These are phyloP conservation scores for Drosophila fungiperda DNA, from an alignment of 2,888 invertebrate species.

Conservation along the genomic window DNA sequence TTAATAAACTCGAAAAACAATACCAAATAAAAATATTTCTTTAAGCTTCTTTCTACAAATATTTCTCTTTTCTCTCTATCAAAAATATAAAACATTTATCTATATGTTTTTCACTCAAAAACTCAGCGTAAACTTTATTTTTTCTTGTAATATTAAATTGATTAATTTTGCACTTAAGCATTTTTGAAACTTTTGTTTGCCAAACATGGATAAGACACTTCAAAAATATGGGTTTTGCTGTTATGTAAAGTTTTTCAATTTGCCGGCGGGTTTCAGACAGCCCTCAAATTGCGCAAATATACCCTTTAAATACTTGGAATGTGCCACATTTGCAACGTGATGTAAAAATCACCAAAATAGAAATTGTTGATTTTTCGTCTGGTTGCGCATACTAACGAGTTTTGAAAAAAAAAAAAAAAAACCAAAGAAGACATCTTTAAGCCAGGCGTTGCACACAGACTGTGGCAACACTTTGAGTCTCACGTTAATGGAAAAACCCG, in stretches of 20 bases:
- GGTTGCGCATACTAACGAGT: constrained; percentile 80
- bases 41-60: neutral
- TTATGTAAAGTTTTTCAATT: neutral
- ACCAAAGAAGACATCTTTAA: constrained; percentile 39
- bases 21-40: neutral
- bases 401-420: constrained; percentile 26
- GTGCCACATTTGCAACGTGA: constrained; percentile 29
- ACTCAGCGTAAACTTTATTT: neutral
- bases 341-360: constrained; percentile 69
- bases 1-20: neutral
- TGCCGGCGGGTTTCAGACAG: neutral
- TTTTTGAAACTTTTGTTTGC: neutral
- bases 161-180: neutral
- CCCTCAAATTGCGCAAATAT: constrained; percentile 7
- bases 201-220: neutral
- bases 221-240: neutral
- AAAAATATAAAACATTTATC: neutral
- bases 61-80: neutral
- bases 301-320: constrained; percentile 17
- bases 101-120: neutral
- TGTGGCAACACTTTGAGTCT: constrained; percentile 20
- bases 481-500: constrained; percentile 54
- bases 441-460: constrained; percentile 30
- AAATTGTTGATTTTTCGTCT: constrained; percentile 80
- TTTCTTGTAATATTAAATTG: neutral